phyloP scores from a whole-genome alignment of 2,888 invertebrate genomes.

The Polia nebulosa region DNA sequence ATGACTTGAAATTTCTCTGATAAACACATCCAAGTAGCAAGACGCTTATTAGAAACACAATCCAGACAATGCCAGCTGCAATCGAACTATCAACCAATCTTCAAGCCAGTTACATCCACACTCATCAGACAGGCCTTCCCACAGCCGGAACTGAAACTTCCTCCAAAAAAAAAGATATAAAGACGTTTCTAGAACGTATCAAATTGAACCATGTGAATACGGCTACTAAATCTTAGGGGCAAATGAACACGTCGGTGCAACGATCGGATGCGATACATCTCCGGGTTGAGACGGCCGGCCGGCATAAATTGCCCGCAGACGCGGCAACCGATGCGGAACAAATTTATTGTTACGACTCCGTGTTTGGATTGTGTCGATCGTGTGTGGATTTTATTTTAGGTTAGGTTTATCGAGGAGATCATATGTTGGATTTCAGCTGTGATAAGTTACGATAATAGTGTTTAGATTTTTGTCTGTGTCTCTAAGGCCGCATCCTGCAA shows the following conservation, averaged over 20 bases:
- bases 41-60: too few relatives aligned
- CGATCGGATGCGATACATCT: conserved; percentile 85
- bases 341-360: conserved; percentile 72
- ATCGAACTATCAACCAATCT: too few relatives aligned
- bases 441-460: background rate
- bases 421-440: conserved; percentile 7
- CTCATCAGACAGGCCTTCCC: conserved; percentile 2
- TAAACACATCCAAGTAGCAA: too few relatives aligned
- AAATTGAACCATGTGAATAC: conserved; percentile 65
- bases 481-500: too few relatives aligned
- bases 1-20: too few relatives aligned
- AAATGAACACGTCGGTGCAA: conserved; percentile 83
- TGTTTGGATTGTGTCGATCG: conserved; percentile 63
- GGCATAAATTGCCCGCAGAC: conserved; percentile 81
- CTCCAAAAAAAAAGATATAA: conserved; percentile 50
- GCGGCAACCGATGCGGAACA: conserved; percentile 77
- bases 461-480: too few relatives aligned
- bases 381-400: conserved; percentile 59
- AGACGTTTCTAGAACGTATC: conserved; percentile 59
- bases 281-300: conserved; percentile 72
- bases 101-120: background rate
- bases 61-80: background rate
- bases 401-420: conserved; percentile 28
- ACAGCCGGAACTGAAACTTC: conserved; percentile 19
- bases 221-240: conserved; percentile 77